Evolutionary conservation across 2,888 invertebrate genomes (phyloP).

Genomic region (Auanema freiburgensis): DNA sequence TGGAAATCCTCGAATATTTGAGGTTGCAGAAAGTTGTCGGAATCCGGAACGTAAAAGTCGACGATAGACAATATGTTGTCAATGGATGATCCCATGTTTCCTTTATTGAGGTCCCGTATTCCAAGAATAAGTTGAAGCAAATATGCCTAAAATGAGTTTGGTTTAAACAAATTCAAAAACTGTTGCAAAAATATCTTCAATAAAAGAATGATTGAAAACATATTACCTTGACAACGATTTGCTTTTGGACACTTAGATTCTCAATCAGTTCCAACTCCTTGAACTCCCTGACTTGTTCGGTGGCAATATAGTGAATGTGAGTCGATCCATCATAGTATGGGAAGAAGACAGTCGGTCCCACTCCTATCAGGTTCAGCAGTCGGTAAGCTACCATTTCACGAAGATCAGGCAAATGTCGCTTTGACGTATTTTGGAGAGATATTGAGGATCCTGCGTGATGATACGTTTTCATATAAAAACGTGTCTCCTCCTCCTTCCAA

Average conservation of each 20-base stretch:
- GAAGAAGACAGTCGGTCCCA: constrained; percentile 28
- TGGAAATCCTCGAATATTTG: too few species aligned
- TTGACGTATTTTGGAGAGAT: constrained; percentile 26
- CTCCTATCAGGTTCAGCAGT: constrained; percentile 26
- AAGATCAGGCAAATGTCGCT: constrained; percentile 26
- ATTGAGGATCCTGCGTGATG: constrained; percentile 29
- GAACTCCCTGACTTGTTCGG: constrained; percentile 27
- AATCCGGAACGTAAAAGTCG: too few species aligned
- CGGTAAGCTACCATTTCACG: constrained; percentile 34
- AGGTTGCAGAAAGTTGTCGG: too few species aligned
- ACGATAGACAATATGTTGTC: too few species aligned
- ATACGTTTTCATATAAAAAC: constrained; percentile 31
- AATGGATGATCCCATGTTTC: too few species aligned
- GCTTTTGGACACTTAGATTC: constrained; percentile 19
- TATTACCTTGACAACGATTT: constrained; percentile 28
- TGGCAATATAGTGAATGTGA: constrained; percentile 27
- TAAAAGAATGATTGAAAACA: constrained; percentile 21
- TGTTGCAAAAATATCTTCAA: constrained; percentile 18
- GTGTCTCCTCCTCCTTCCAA: constrained; percentile 22
- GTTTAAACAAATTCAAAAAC: constrained; percentile 25
- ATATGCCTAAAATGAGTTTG: constrained; percentile 32
- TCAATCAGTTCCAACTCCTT: constrained; percentile 25
- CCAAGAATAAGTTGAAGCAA: constrained; percentile 32
- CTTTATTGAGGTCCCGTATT: constrained; percentile 24
- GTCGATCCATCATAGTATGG: constrained; percentile 25